A percentile compares a stretch with the other conserved stretches of the same genome.
These are phyloP conservation scores for Scatophagus argus DNA, from an alignment of 2,113 vertebrate genomes.

Conservation along the genomic window DNA sequence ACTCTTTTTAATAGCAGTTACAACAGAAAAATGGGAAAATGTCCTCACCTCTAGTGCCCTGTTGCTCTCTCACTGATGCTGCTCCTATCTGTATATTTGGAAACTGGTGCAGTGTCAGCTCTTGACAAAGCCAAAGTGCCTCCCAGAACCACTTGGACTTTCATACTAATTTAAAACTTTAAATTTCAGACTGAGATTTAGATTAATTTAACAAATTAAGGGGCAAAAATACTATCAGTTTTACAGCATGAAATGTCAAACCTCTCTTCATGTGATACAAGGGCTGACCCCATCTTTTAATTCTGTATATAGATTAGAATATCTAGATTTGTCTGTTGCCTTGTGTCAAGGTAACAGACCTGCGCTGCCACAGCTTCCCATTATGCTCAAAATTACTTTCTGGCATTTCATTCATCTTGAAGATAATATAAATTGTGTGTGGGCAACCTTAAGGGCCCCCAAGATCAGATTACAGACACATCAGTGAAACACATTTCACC, in stretches of 20 bases:
- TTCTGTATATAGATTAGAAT: not conserved
- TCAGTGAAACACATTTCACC: constrained; percentile 66
- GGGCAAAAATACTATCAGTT: not conserved
- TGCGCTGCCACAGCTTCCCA: constrained; percentile 25
- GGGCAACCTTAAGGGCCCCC: constrained; percentile 45
- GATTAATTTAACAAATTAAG: not conserved
- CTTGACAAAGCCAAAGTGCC: not conserved
- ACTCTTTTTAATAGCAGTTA: not conserved
- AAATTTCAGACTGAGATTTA: too few species aligned
- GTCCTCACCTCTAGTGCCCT: not conserved
- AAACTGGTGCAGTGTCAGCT: not conserved
- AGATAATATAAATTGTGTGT: constrained; percentile 65
- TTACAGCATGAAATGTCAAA: not conserved
- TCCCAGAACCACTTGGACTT: not conserved
- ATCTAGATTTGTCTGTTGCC: constrained; percentile 1
- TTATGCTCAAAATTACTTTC: constrained; percentile 70
- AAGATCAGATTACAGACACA: constrained; percentile 63
- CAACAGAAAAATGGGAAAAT: not conserved
- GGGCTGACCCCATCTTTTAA: not conserved
- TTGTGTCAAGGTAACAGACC: constrained; percentile 52
- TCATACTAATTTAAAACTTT: not conserved
- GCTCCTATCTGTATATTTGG: not conserved
- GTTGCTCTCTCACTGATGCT: not conserved
- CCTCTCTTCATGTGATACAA: not conserved
- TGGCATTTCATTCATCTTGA: constrained; percentile 65